Conservation (phyloP, 2,888 invertebrate genomes). For the Lacanobia oleracea region DNA sequence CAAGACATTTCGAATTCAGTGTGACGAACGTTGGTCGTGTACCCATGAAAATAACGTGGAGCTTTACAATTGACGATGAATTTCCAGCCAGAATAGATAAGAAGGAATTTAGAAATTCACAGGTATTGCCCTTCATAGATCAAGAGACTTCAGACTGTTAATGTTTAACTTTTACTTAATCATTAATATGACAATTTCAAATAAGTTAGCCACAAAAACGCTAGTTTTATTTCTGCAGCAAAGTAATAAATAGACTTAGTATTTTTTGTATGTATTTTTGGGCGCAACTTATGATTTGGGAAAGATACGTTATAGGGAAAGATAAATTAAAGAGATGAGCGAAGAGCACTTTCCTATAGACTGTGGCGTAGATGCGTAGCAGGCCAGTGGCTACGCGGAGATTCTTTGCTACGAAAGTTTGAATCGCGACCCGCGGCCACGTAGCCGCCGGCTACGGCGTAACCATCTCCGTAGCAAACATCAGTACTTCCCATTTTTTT, state of each 20-base stretch:
- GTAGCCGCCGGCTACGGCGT: not conserved
- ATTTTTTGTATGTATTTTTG: not conserved
- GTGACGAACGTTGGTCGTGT: conserved; percentile 83
- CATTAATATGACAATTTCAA: too few relatives aligned
- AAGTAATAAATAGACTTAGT: not conserved
- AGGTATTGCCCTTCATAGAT: conserved; percentile 30
- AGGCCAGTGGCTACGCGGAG: not conserved
- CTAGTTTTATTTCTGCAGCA: not conserved
- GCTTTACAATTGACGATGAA: conserved; percentile 83
- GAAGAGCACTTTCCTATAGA: not conserved
- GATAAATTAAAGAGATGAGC: not conserved
- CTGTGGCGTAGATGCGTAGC: conserved; percentile 15
- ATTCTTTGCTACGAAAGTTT: not conserved
- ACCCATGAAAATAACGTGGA: conserved; percentile 83
- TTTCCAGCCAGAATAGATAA: conserved; percentile 83
- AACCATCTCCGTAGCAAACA: not conserved
- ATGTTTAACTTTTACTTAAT: not conserved
- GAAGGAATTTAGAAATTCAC: conserved; percentile 61
- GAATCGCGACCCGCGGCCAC: not conserved
- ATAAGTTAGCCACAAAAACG: not conserved
- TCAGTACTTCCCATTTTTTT: not conserved
- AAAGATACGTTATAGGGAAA: not conserved
- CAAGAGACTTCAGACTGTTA: not conserved
- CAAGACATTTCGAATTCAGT: conserved; percentile 78
- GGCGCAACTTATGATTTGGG: not conserved